Evolutionary conservation across 2,113 vertebrate genomes (phyloP).

Genomic region (Otocyon megalotis): DNA sequence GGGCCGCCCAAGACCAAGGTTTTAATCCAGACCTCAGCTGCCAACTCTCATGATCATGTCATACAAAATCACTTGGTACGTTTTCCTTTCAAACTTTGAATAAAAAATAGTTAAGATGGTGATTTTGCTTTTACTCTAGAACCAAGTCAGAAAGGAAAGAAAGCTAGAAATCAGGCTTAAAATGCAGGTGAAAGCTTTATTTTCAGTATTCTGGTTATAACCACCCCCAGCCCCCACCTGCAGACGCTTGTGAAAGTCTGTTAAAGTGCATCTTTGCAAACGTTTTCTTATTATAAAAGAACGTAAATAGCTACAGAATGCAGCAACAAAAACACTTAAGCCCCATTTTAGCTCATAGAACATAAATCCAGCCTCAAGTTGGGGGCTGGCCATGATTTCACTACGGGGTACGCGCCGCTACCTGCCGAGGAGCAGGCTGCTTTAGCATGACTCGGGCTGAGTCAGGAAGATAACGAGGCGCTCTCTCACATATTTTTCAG

Average conservation of each 20-base stretch:
- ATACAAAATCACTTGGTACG: conserved; percentile 13
- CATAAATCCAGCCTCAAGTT: conserved; percentile 14
- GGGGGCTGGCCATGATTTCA: not conserved
- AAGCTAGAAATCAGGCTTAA: conserved; percentile 63
- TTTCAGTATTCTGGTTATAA: conserved; percentile 54
- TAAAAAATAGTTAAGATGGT: conserved; percentile 56
- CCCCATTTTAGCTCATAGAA: conserved; percentile 42
- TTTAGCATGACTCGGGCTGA: rapidly evolving
- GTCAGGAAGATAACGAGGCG: conserved; percentile 5
- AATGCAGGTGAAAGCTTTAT: conserved; percentile 49
- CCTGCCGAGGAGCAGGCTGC: not conserved
- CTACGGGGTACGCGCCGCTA: too few species aligned
- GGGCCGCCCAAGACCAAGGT: not conserved
- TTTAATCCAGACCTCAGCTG: not conserved
- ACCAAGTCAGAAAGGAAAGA: conserved; percentile 40
- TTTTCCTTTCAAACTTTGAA: conserved; percentile 31
- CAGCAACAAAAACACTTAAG: conserved; percentile 33
- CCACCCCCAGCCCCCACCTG: not conserved
- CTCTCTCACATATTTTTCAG: not conserved
- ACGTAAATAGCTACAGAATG: conserved; percentile 40
- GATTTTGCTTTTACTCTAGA: conserved; percentile 65
- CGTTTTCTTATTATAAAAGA: conserved; percentile 56
- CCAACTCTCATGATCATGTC: not conserved
- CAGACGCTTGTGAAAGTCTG: conserved; percentile 29
- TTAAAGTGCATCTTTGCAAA: conserved; percentile 31